Conservation (phyloP, 2,113 vertebrate genomes). For the Cyphomyrus plagiostoma region DNA sequence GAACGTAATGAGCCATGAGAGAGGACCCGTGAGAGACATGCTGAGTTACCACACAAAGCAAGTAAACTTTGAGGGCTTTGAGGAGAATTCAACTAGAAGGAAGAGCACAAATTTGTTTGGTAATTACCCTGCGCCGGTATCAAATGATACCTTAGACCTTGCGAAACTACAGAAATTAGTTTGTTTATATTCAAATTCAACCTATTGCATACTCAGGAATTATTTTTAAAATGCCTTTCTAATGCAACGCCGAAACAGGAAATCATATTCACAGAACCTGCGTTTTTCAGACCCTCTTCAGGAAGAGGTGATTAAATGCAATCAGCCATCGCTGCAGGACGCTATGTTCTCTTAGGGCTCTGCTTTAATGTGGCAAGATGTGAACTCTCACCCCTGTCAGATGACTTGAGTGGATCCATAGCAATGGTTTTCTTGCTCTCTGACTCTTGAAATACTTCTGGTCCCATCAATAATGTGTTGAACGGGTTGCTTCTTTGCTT, state of each 20-base stretch:
- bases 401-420: slow-evolving; percentile 40
- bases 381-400: slow-evolving; percentile 57
- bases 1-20: background rate
- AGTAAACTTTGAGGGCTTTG: background rate
- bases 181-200: background rate
- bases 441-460: slow-evolving; percentile 48
- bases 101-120: background rate
- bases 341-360: background rate
- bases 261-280: background rate
- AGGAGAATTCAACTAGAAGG: background rate
- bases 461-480: slow-evolving; percentile 55
- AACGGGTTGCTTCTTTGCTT: slow-evolving; percentile 87
- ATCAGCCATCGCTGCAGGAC: background rate
- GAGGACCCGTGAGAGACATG: background rate
- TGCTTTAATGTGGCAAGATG: background rate
- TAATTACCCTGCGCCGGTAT: background rate
- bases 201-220: background rate
- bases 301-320: background rate
- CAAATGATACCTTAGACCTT: background rate
- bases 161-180: background rate
- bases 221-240: background rate
- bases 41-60: background rate
- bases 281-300: background rate
- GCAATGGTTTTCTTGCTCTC: slow-evolving; percentile 36
- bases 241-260: background rate